Evolutionary conservation across 2,797 vertebrate genomes (phyloP), one percentile per base, ranked within the genome.

Genomic region (Syndactyla subalaris): DNA sequence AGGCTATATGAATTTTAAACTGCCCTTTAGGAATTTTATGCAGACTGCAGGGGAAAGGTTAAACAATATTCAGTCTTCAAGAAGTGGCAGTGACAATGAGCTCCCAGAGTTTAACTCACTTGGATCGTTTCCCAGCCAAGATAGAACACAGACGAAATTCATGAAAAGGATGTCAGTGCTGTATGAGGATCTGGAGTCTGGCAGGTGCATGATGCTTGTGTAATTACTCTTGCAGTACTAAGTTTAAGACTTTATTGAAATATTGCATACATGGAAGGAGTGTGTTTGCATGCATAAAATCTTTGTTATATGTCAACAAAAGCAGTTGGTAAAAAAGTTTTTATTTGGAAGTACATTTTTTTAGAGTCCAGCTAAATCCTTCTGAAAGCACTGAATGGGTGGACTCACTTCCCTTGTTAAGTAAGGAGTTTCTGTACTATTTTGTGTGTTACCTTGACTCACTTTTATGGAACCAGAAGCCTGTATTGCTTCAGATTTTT

Each of bases 1-100:
- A 93, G 88, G 70, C 57, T 24, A 3, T 73, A 34, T 68, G 65
- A 88, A 38, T 54, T 55, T 88, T 1, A 1, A 92, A 86, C 41
- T 88, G 77, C 89, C 95, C 92, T 95, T 45, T 87, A 90, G 74
- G 74, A 96, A 86, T 97, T 96, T 92, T 78, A 93, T 90, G 79
- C 89, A 93, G 82, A 65, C 88, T 87, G 30, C 14, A 58, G 70
- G 88, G 83, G 83, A 92, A 92, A 96, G 89, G 89, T 95, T 93
- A 88, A 92, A 65, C 67, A 88, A 92, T 88, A 93, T 73, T 88
- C 85, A 96, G 85, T 41, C 71, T 95, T 94, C 83, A 92, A 93
- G 86, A 88, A 59, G 49, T 71, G 72, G 70, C 70, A 86, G 5
- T 90, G 94, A 90, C 80, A 88, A 86, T 86, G 79, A 90, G 79